phyloP scores from a whole-genome alignment of 1,140 invertebrate species.

The Hermatobates lingyangjiaoensis region DNA sequence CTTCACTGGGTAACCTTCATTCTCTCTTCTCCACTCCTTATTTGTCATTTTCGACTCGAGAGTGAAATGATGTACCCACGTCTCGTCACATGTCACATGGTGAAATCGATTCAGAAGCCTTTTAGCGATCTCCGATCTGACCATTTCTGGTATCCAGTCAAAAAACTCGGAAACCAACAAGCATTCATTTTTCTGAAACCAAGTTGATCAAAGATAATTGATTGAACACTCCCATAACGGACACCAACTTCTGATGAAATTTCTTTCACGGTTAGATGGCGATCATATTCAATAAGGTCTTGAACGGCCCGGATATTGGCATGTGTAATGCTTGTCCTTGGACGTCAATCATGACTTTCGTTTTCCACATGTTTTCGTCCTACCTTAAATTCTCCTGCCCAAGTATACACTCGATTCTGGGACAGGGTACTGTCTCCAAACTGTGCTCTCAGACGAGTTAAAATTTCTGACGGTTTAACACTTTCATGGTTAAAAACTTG shows the following conservation, averaged over 20 bases:
- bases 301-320: conserved; percentile 1
- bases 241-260: neutral
- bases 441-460: conserved; percentile 3
- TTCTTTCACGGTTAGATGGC: neutral
- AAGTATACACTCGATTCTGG: neutral
- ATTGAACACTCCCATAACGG: neutral
- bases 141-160: neutral
- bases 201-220: neutral
- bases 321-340: conserved; percentile 3
- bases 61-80: conserved; percentile 21
- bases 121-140: neutral
- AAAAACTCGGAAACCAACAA: neutral
- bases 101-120: neutral
- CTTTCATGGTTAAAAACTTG: conserved; percentile 1
- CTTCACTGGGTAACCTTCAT: conserved; percentile 13
- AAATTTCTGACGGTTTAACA: neutral
- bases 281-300: conserved; percentile 5
- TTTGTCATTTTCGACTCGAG: conserved; percentile 22
- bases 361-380: conserved; percentile 2
- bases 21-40: conserved; percentile 20
- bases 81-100: neutral
- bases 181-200: conserved; percentile 3
- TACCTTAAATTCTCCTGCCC: neutral
- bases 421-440: conserved; percentile 6
- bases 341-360: conserved; percentile 3